Percentiles rank a stretch among this genome's conserved stretches.
Conservation (phyloP, 2,797 vertebrate genomes). For the Sylvilagus floridanus region DNA sequence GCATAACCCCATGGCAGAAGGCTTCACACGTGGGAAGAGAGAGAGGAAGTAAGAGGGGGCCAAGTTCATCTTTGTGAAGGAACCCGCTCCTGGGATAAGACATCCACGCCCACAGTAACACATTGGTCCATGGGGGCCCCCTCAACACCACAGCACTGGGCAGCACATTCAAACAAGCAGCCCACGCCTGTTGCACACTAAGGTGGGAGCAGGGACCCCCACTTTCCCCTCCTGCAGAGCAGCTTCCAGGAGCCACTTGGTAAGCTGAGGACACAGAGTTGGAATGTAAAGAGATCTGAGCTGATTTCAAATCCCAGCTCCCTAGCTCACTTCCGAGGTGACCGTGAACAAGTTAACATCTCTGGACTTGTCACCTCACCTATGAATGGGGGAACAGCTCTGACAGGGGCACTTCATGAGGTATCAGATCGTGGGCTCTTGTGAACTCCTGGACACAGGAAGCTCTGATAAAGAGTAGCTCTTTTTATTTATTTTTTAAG, state of each 20-base stretch:
- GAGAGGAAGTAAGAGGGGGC: neutral
- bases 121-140: neutral
- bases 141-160: neutral
- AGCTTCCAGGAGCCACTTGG: neutral
- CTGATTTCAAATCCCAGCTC: neutral
- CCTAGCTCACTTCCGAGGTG: neutral
- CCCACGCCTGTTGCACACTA: neutral
- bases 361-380: neutral
- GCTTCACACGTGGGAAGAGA: too few species aligned
- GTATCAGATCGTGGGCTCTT: neutral
- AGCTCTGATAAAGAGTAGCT: neutral
- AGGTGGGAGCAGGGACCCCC: neutral
- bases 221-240: neutral
- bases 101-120: neutral
- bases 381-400: neutral
- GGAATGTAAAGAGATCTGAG: neutral
- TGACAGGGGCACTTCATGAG: neutral
- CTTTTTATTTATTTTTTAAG: neutral
- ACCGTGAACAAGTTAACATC: neutral
- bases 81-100: neutral
- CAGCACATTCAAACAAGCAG: neutral
- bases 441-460: neutral
- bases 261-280: neutral
- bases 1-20: neutral
- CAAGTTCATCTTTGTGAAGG: neutral